Percentiles rank a stretch among this genome's conserved stretches.
Evolutionary conservation across 1,140 invertebrate species (phyloP).

Genomic region (Anthonomus grandis): DNA sequence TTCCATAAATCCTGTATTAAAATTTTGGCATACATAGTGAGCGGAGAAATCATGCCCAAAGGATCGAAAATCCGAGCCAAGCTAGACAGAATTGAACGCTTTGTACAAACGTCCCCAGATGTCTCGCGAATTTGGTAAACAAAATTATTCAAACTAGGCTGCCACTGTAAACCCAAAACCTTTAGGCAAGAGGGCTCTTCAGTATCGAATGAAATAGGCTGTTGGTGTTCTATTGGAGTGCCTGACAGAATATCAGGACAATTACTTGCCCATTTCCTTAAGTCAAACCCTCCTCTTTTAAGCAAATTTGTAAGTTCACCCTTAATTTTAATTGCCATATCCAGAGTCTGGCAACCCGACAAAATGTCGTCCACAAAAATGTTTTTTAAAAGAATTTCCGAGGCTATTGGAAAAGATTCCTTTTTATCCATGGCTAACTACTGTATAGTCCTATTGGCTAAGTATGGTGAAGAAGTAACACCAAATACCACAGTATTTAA

Average conservation of each 20-base stretch:
- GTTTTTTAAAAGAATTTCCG: constrained; percentile 19
- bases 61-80: too few relatives aligned
- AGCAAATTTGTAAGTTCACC: background rate
- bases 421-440: constrained; percentile 35
- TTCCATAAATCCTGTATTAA: constrained; percentile 6
- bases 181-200: too few relatives aligned
- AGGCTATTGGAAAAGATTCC: constrained; percentile 36
- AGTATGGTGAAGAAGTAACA: constrained; percentile 37
- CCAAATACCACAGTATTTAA: constrained; percentile 47
- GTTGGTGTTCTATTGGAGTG: background rate
- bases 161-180: too few relatives aligned
- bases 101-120: too few relatives aligned
- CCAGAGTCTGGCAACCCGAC: background rate
- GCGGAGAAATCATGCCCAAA: too few relatives aligned
- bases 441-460: constrained; percentile 33
- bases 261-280: constrained; percentile 20
- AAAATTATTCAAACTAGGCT: too few relatives aligned
- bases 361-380: constrained; percentile 32
- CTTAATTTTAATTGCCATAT: background rate
- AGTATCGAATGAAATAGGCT: background rate
- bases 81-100: too few relatives aligned
- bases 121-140: constrained; percentile 14
- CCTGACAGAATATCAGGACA: background rate
- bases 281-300: constrained; percentile 1
- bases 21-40: too few relatives aligned